Percentiles rank a stretch among this genome's conserved stretches.
Evolutionary conservation across 2,113 vertebrate genomes (phyloP).

Genomic region (Pimephales promelas): DNA sequence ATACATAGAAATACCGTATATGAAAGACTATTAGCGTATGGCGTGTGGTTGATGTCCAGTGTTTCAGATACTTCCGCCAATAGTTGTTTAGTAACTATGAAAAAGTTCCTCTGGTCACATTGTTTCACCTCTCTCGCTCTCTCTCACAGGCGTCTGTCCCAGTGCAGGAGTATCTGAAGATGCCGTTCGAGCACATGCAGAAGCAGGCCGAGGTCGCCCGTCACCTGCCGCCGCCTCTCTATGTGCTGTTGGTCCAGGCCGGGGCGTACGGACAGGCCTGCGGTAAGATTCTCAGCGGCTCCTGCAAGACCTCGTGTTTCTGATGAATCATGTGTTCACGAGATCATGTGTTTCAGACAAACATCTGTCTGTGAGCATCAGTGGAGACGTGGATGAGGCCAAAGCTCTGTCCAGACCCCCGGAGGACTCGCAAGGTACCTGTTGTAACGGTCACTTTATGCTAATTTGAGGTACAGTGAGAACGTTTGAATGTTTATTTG

Average conservation of each 20-base stretch:
- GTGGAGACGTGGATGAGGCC: slow-evolving; percentile 94
- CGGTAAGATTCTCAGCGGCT: slow-evolving; percentile 75
- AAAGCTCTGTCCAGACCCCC: slow-evolving; percentile 94
- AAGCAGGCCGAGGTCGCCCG: slow-evolving; percentile 92
- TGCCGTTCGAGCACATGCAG: slow-evolving; percentile 95
- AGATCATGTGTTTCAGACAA: slow-evolving; percentile 80
- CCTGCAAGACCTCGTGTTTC: not conserved
- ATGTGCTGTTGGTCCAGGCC: slow-evolving; percentile 94
- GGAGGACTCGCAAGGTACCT: slow-evolving; percentile 92
- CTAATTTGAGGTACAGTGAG: too few relatives aligned
- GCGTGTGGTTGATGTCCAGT: too few relatives aligned
- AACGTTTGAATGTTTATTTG: too few relatives aligned
- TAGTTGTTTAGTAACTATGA: too few relatives aligned
- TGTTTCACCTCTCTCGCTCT: accelerated
- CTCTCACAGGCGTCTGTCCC: slow-evolving; percentile 87
- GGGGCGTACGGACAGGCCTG: slow-evolving; percentile 94
- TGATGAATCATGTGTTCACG: not conserved
- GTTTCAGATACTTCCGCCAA: too few relatives aligned
- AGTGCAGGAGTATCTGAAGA: slow-evolving; percentile 93
- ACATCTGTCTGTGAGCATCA: slow-evolving; percentile 86
- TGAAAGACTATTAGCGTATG: too few relatives aligned
- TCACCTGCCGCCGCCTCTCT: slow-evolving; percentile 91
- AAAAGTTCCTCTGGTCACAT: too few relatives aligned
- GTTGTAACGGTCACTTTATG: too few relatives aligned
- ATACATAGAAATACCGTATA: too few relatives aligned